Base-by-base conservation (phyloP, 2,888 invertebrate species). In the Prosapia bicincta region DNA sequence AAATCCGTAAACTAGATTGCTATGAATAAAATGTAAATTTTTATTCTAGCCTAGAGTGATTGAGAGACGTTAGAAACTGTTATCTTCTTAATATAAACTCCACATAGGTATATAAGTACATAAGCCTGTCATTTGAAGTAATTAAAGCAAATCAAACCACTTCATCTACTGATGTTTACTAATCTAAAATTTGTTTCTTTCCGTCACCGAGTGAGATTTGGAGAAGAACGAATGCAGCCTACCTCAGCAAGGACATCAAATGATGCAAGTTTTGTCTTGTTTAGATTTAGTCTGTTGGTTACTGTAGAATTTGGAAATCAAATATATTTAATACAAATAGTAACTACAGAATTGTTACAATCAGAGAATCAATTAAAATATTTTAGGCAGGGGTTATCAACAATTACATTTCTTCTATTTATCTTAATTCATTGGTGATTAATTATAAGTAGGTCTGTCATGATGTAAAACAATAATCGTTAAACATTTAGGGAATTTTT, bases 161-260 rank as follows among this genome's bases (percentile, higher is more conserved):
- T 54, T 54, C 20, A 54, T 54, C 54, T 54, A 9, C 54, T 54
- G 54, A 54, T 54, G 54, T 54, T 54, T 54, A 54, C 54, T 54
- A 54, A 54, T 54, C 54, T 54, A n/a, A 54, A 54, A 54, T 54
- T 54, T 54, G 54, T 54, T 54, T 54, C 54, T 54, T 54, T 54
- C 54, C 54, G 54, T 54, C 54, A 3, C 3, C 54, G 54, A 54
- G 20, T 54, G 54, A 54, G 54, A 54, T 54, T 20, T 54, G 54
- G 54, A 54, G 54, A 54, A 54, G 54, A 54, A 54, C 54, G 1
- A 20, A 54, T 10, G 54, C 54, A 10, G 54, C 54, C 54, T 20
- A 20, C 54, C 3, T 20, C 54, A 20, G 20, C 20, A 3, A 20
- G 54, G 54, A 54, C 54, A 20, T 54, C 54, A 3, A 13, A n/a